A percentile compares a stretch with the other conserved stretches of the same genome.
Conservation (phyloP, 2,888 invertebrate species). For the Dasysyrphus albostriatus region DNA sequence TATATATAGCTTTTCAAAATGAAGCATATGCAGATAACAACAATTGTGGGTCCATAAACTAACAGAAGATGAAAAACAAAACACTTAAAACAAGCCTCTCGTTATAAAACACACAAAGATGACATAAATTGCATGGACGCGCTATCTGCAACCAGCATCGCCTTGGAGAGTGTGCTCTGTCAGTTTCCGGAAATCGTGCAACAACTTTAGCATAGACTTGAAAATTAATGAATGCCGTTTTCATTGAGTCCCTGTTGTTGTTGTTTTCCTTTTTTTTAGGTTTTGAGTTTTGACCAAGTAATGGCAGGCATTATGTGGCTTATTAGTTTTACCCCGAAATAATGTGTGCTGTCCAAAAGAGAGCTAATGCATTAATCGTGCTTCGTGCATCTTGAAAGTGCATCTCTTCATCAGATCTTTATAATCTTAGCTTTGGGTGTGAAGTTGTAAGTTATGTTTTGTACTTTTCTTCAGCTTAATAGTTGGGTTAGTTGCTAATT, state of each 20-base stretch:
- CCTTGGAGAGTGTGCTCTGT: constrained; percentile 43
- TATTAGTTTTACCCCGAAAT: constrained; percentile 58
- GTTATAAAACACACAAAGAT: constrained; percentile 74
- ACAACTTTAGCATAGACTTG: constrained; percentile 64
- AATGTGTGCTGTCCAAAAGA: constrained; percentile 47
- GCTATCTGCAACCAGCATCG: constrained; percentile 49
- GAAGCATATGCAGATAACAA: constrained; percentile 64
- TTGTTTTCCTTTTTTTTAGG: neutral
- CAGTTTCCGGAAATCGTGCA: constrained; percentile 73
- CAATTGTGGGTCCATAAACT: constrained; percentile 30
- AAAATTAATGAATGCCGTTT: constrained; percentile 66
- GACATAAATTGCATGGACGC: constrained; percentile 72
- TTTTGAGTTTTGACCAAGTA: constrained; percentile 20
- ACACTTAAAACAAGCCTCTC: constrained; percentile 52
- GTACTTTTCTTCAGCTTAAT: constrained; percentile 22
- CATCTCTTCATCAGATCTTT: constrained; percentile 33
- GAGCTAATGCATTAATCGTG: constrained; percentile 64
- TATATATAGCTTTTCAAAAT: constrained; percentile 40
- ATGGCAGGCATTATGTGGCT: constrained; percentile 51
- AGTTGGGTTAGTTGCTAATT: constrained; percentile 48
- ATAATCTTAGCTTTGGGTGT: constrained; percentile 37
- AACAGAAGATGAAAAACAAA: constrained; percentile 35
- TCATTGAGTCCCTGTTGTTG: constrained; percentile 4
- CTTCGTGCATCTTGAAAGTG: constrained; percentile 28
- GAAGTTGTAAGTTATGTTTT: constrained; percentile 48